Percentiles rank a stretch among this genome's conserved stretches.
phyloP scores from a whole-genome alignment of 2,888 invertebrate genomes.

The Salticus scenicus region DNA sequence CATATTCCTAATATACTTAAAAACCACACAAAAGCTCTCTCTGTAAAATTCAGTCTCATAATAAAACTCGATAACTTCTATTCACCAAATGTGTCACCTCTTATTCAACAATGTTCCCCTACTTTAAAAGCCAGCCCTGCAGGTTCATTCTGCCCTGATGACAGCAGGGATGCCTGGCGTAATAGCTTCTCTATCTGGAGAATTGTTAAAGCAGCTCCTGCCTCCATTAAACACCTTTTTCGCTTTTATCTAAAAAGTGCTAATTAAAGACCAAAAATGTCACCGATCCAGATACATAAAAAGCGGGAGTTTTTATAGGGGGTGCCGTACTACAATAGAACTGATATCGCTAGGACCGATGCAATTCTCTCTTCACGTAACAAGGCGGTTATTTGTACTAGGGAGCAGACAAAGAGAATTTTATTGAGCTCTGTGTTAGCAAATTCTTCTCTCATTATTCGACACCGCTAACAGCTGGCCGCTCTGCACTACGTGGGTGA shows the following conservation, averaged over 20 bases:
- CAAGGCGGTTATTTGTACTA: conserved; percentile 35
- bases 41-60: neutral
- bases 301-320: neutral
- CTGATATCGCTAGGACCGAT: conserved; percentile 20
- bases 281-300: neutral
- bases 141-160: neutral
- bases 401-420: too few relatives aligned
- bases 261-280: conserved; percentile 23
- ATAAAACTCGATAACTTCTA: neutral
- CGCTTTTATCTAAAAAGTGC: neutral
- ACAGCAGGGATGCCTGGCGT: conserved; percentile 5
- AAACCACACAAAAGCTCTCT: too few relatives aligned
- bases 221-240: conserved; percentile 3
- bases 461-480: conserved; percentile 1
- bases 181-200: neutral
- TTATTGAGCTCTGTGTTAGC: neutral
- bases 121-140: neutral
- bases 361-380: conserved; percentile 21
- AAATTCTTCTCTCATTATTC: neutral
- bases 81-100: neutral
- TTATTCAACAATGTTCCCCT: neutral
- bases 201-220: neutral
- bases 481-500: too few relatives aligned
- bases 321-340: neutral
- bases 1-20: too few relatives aligned